Percentiles rank a stretch among this genome's conserved stretches.
phyloP scores from a whole-genome alignment of 1,140 invertebrate species.

The Drosophila kikkawai region DNA sequence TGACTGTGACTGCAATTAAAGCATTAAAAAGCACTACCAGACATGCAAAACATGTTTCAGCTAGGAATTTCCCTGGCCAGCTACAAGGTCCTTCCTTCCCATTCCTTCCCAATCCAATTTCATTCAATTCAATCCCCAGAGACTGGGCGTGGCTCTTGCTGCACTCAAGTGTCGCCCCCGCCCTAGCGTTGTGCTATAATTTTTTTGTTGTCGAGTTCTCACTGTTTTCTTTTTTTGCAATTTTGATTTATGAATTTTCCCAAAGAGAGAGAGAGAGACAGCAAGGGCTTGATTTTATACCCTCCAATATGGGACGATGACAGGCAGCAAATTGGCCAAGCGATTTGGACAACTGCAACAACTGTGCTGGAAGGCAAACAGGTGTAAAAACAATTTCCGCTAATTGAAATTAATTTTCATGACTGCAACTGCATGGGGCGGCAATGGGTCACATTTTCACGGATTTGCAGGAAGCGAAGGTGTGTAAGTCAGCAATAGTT shows the following conservation, averaged over 20 bases:
- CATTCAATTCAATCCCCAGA: slow-evolving; percentile 11
- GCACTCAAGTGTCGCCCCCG: slow-evolving; percentile 51
- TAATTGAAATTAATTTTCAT: slow-evolving; percentile 80
- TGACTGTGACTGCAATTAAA: slow-evolving; percentile 28
- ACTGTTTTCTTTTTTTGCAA: slow-evolving; percentile 24
- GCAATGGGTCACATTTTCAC: slow-evolving; percentile 13
- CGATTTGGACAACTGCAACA: slow-evolving; percentile 35
- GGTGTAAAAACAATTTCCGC: slow-evolving; percentile 71
- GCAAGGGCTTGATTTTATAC: slow-evolving; percentile 7
- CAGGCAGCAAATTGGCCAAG: slow-evolving; percentile 56
- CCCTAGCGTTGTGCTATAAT: slow-evolving; percentile 33
- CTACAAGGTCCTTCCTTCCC: background rate
- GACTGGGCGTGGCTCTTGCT: slow-evolving; percentile 59
- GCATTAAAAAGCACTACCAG: slow-evolving; percentile 19
- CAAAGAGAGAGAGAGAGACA: background rate
- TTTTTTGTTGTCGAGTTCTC: slow-evolving; percentile 2
- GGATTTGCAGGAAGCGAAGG: slow-evolving; percentile 6
- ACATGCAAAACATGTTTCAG: slow-evolving; percentile 15
- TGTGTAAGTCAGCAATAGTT: slow-evolving; percentile 55
- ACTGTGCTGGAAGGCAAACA: slow-evolving; percentile 49
- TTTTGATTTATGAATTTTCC: slow-evolving; percentile 50
- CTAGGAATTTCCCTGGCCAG: slow-evolving; percentile 19
- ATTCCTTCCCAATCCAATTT: background rate
- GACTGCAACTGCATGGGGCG: slow-evolving; percentile 31
- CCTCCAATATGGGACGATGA: slow-evolving; percentile 39